These are phyloP conservation scores for Hippopotamyrus pictus DNA, from an alignment of 2,797 vertebrate genomes.

Conservation along the genomic window DNA sequence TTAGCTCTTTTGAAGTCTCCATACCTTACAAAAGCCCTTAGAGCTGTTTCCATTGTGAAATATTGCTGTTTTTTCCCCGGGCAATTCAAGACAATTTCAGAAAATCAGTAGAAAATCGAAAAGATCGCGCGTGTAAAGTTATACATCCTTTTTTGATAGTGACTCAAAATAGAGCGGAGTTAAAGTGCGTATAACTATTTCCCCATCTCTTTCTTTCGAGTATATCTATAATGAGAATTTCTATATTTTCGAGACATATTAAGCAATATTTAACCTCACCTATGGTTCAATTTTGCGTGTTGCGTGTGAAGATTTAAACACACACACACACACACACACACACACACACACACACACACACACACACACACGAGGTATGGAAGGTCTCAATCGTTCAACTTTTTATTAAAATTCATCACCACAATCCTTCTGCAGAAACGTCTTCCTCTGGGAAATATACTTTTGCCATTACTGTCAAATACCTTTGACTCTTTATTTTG, in stretches of 20 bases:
- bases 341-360: neutral
- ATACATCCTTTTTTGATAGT: constrained; percentile 5
- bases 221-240: neutral
- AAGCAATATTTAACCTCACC: constrained; percentile 5
- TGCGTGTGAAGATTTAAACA: neutral
- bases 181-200: neutral
- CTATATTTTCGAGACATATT: neutral
- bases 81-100: constrained; percentile 4
- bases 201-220: neutral
- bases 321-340: neutral
- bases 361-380: constrained; percentile 17
- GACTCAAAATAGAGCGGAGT: neutral
- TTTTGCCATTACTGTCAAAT: constrained; percentile 98
- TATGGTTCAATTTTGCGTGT: neutral
- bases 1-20: constrained; percentile 14
- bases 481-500: constrained; percentile 95
- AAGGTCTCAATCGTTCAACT: constrained; percentile 59
- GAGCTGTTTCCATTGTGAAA: constrained; percentile 17
- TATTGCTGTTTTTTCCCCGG: neutral
- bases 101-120: constrained; percentile 11
- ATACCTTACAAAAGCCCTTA: constrained; percentile 18
- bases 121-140: neutral
- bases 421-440: constrained; percentile 63
- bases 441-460: constrained; percentile 80
- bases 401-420: constrained; percentile 89